Evolutionary conservation across 2,888 invertebrate species (phyloP).

Genomic region (Pheosia tremula): DNA sequence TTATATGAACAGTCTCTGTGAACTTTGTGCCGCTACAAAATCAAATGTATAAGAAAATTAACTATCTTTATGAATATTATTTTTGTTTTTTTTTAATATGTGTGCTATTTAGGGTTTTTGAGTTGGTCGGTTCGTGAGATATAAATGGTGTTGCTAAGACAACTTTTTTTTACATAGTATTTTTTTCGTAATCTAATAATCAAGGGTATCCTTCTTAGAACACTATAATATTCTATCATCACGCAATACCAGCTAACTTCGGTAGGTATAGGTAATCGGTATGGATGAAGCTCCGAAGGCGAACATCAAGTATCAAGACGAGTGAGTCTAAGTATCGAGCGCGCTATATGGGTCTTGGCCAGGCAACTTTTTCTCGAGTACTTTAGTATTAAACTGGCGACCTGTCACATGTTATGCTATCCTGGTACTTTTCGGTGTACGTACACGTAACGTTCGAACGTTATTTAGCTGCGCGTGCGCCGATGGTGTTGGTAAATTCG

Average conservation of each 20-base stretch:
- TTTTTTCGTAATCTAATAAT: slow-evolving; percentile 4
- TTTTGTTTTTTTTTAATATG: no score
- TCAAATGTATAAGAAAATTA: no score
- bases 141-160: no score
- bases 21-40: no score
- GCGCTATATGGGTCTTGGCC: slow-evolving; percentile 82
- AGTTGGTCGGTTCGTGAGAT: no score
- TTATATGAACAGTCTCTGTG: no score
- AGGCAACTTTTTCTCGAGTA: slow-evolving; percentile 81
- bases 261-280: slow-evolving; percentile 15
- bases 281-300: slow-evolving; percentile 38
- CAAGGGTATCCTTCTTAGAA: slow-evolving; percentile 6
- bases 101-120: no score
- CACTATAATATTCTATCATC: slow-evolving; percentile 7
- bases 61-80: no score
- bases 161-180: no score
- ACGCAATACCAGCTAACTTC: slow-evolving; percentile 2
- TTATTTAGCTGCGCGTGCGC: neutral
- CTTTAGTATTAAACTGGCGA: slow-evolving; percentile 67
- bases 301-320: slow-evolving; percentile 68
- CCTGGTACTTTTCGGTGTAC: slow-evolving; percentile 53
- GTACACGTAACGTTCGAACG: slow-evolving; percentile 6
- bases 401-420: slow-evolving; percentile 68
- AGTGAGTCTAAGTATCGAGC: slow-evolving; percentile 52
- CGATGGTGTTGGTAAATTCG: neutral